Conservation (phyloP, 2,888 invertebrate genomes). For the Limnephilus auricula region DNA sequence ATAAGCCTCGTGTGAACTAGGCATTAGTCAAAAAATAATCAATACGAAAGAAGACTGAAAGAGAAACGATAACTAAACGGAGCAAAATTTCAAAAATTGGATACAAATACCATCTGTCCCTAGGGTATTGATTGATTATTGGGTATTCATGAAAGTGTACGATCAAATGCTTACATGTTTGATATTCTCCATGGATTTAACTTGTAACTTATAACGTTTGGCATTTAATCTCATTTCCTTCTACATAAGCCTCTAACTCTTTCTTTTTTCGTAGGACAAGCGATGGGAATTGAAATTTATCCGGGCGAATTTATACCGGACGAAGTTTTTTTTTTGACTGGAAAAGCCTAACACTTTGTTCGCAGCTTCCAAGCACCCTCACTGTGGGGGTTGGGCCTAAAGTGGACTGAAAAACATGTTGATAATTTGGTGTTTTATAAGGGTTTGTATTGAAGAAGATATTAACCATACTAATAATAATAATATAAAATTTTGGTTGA, state of each 20-base stretch:
- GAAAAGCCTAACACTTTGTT: neutral
- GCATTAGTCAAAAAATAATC: too few species aligned
- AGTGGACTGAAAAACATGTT: neutral
- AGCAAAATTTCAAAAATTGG: neutral
- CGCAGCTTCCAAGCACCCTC: neutral
- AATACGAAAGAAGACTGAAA: too few species aligned
- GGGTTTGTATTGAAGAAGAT: too few species aligned
- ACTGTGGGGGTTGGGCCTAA: neutral
- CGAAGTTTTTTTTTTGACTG: neutral
- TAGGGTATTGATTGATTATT: neutral
- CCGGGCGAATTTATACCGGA: neutral
- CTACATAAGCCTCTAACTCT: neutral
- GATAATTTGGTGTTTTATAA: neutral
- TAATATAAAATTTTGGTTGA: too few species aligned
- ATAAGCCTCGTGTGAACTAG: too few species aligned
- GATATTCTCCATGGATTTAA: neutral
- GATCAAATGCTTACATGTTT: neutral
- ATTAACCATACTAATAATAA: neutral
- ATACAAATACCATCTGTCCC: neutral
- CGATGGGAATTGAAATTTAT: neutral
- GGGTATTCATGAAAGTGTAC: neutral
- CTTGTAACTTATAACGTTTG: neutral
- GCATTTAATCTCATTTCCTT: neutral
- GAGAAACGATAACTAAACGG: too few species aligned
- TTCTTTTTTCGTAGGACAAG: neutral